Percentiles rank a stretch among this genome's conserved stretches.
Conservation (phyloP, 2,888 invertebrate species). For the Tinea semifulvella region DNA sequence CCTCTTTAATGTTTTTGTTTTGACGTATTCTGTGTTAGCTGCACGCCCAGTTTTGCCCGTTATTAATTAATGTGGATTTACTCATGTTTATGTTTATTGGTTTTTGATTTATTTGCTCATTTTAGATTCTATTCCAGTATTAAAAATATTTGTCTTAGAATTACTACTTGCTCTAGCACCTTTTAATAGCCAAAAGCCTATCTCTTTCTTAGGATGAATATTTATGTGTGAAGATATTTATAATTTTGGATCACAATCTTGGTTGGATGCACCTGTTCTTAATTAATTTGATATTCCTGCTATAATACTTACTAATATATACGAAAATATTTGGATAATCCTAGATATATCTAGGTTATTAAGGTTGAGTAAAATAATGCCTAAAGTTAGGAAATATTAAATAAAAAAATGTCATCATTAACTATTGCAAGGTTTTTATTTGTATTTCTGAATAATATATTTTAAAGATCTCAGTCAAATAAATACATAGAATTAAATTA, state of each 20-base stretch:
- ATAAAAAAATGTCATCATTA: constrained; percentile 1
- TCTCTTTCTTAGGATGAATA: too few species aligned
- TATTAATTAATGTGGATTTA: constrained; percentile 8
- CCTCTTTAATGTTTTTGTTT: constrained; percentile 6
- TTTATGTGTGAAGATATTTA: too few species aligned
- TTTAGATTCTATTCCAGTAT: neutral
- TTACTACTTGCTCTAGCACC: too few species aligned
- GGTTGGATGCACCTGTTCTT: too few species aligned
- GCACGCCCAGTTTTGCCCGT: constrained; percentile 7
- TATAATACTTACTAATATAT: too few species aligned
- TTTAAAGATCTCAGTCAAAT: constrained; percentile 64
- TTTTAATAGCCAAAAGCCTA: too few species aligned
- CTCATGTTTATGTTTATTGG: neutral
- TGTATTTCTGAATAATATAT: constrained; percentile 31
- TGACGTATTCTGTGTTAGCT: constrained; percentile 6
- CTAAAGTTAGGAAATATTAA: constrained; percentile 2
- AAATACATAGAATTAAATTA: constrained; percentile 63
- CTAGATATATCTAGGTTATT: too few species aligned
- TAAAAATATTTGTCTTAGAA: too few species aligned
- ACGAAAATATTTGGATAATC: too few species aligned
- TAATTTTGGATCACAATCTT: too few species aligned
- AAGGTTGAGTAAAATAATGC: neutral
- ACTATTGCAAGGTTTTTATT: constrained; percentile 13
- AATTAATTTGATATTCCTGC: too few species aligned
- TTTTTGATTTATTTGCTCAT: neutral